Conservation (phyloP, 2,113 vertebrate species). For the Labeo catla region DNA sequence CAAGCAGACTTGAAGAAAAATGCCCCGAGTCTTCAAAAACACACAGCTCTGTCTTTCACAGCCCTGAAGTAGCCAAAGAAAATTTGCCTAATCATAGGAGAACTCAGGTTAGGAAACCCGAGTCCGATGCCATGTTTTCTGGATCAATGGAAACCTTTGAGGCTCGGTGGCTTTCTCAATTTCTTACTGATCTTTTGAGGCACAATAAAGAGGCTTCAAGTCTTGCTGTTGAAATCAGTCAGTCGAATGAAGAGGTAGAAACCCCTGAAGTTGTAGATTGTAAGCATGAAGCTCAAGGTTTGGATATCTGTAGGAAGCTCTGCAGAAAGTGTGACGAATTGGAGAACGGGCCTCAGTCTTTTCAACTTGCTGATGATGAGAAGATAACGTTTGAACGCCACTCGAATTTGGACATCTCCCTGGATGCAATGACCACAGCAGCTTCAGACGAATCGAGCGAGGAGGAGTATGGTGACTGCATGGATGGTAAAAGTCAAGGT, state of each 20-base stretch:
- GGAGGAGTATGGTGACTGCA: conserved; percentile 50
- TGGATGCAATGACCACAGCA: conserved; percentile 63
- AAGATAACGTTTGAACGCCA: conserved; percentile 56
- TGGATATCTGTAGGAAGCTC: neutral
- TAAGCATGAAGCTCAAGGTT: conserved; percentile 18
- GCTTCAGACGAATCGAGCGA: conserved; percentile 66
- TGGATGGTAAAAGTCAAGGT: conserved; percentile 56
- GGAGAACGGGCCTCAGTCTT: conserved; percentile 53
- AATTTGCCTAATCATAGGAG: neutral
- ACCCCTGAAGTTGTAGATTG: conserved; percentile 1
- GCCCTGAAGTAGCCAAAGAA: conserved; percentile 39
- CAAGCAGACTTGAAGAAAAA: conserved; percentile 39
- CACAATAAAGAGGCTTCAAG: conserved; percentile 26
- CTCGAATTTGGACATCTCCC: conserved; percentile 57
- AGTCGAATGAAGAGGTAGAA: conserved; percentile 1
- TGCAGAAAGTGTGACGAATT: conserved; percentile 42
- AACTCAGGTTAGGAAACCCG: neutral
- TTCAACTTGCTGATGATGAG: conserved; percentile 61
- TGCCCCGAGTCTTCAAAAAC: conserved; percentile 23
- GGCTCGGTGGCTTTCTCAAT: conserved; percentile 57
- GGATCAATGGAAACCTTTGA: conserved; percentile 61
- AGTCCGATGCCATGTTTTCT: conserved; percentile 51
- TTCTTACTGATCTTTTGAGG: conserved; percentile 45
- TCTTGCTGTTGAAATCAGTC: neutral
- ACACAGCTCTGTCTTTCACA: conserved; percentile 41